Percentiles rank a stretch among this genome's conserved stretches.
phyloP scores from a whole-genome alignment of 2,797 vertebrate species.

The Darevskia nairensis region DNA sequence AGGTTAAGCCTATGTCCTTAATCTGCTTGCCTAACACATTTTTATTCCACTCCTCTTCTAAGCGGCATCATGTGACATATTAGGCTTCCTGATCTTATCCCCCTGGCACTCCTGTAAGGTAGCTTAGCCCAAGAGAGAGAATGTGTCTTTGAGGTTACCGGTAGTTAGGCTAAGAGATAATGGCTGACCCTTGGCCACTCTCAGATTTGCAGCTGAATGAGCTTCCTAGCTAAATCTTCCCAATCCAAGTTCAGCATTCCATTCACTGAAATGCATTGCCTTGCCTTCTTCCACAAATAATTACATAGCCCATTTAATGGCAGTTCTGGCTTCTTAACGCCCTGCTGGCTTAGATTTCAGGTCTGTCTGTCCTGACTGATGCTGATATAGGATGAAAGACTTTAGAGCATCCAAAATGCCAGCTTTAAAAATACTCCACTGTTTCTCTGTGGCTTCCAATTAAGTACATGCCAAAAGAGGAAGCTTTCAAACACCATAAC shows the following conservation, averaged over 20 bases:
- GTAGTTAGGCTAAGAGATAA: neutral
- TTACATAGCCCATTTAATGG: constrained; percentile 16
- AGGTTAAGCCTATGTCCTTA: no score
- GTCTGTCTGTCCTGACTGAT: neutral
- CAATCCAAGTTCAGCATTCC: neutral
- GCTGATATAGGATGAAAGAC: neutral
- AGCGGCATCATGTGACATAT: no score
- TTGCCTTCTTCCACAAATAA: neutral
- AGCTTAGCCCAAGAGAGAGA: neutral
- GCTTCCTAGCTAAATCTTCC: neutral
- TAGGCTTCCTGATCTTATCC: no score
- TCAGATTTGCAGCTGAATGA: neutral
- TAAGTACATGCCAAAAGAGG: neutral
- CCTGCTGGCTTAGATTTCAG: neutral
- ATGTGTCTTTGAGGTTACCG: neutral
- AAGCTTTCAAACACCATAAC: neutral
- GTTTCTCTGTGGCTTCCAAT: neutral
- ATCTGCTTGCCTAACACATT: no score
- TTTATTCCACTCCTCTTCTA: no score
- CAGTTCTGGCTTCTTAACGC: neutral
- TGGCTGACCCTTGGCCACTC: neutral
- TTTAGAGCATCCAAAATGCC: neutral
- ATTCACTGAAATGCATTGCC: neutral
- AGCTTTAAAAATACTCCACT: neutral
- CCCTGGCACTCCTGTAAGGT: neutral